Evolutionary conservation across 2,888 invertebrate species (phyloP), one percentile per base, ranked within the genome.

Genomic region (Andrena dorsata): DNA sequence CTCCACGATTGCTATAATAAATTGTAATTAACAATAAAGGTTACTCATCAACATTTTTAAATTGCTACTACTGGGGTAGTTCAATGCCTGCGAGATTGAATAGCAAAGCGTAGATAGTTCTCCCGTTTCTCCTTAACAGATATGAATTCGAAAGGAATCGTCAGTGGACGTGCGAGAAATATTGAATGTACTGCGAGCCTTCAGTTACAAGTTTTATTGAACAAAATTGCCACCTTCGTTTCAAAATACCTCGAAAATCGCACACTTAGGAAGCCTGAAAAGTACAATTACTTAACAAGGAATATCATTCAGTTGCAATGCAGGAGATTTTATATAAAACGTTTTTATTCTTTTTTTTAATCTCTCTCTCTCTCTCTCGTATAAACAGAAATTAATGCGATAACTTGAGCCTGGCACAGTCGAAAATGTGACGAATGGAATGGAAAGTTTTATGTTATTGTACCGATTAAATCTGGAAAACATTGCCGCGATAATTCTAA

Each of bases 21-120:
- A 85, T 83, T 86, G 86, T 86, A 86, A 85, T 83, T 87, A 86
- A 87, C 64, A 86, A 86, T 86, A 86, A 86, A 86, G 80, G 63
- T 83, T 79, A 84, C 77, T 84, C 80, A 85, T 83, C 73, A 76
- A 64, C 64, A 80, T 70, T 72, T 77, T 23, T 68, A 30, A 68
- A 58, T 56, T 30, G 51, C 58, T 76, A 65, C 60, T 81, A 7
- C 32, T 56, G n/a, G 56, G 70, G 63, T 30, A 49, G 20, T 71
- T 60, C 26, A 20, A 65, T 69, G 32, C 16, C 10, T 49, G 8
- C 28, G n/a, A 58, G 58, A 30, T 60, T 13, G 20, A 60, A 28
- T 65, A 56, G 32, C 26, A 8, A 66, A 28, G 32, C 41, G n/a
- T 26, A n/a, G 23, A 6, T 13, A 32, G 3, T 41, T 13, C 0